These are phyloP conservation scores for Ciconia maguari DNA, from an alignment of 2,113 vertebrate species.

Conservation along the genomic window DNA sequence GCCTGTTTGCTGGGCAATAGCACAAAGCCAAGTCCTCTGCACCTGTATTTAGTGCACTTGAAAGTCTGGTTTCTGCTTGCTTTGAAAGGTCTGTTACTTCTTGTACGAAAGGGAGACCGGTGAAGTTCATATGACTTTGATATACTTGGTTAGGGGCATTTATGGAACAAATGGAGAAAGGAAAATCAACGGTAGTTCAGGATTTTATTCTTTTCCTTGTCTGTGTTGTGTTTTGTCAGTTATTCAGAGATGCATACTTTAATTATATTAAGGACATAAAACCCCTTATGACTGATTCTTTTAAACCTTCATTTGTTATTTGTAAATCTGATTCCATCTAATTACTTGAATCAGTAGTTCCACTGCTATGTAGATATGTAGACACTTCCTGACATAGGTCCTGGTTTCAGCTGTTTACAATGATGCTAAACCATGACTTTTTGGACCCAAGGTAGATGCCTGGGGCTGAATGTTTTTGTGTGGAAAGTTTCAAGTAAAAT, in stretches of 20 bases:
- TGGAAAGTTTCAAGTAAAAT: neutral
- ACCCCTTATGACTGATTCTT: neutral
- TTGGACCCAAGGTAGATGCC: neutral
- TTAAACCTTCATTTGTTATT: neutral
- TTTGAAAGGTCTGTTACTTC: neutral
- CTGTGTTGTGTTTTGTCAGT: neutral
- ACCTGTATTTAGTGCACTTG: neutral
- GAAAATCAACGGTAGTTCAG: neutral
- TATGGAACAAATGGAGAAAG: neutral
- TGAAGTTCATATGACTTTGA: neutral
- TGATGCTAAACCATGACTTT: neutral
- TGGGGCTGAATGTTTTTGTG: neutral
- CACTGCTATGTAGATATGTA: fast-evolving
- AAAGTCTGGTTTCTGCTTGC: neutral
- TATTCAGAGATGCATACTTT: neutral
- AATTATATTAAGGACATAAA: neutral
- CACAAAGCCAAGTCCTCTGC: neutral
- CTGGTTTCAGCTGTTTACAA: neutral
- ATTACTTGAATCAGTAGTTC: neutral
- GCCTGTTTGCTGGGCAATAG: neutral
- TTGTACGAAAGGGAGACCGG: fast-evolving
- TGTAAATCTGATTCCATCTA: neutral
- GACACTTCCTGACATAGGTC: neutral
- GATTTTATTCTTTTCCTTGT: neutral
- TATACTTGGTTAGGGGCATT: neutral